Evolutionary conservation across 1,140 invertebrate species (phyloP).

Genomic region (Manduca sexta): DNA sequence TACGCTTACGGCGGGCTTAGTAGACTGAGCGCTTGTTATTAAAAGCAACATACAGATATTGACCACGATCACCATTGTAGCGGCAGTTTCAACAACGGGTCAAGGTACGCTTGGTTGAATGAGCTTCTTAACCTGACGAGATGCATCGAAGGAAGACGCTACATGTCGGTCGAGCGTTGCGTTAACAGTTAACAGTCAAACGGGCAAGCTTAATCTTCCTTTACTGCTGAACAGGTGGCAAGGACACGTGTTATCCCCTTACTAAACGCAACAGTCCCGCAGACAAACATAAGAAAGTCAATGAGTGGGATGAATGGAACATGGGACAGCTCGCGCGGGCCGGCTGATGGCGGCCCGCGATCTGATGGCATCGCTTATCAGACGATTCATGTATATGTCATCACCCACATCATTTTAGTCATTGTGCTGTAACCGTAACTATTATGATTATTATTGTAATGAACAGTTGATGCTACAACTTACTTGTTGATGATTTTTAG

Average conservation of each 20-base stretch:
- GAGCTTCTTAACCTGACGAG: constrained; percentile 27
- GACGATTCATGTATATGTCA: constrained; percentile 45
- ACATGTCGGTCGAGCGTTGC: neutral
- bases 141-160: constrained; percentile 23
- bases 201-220: constrained; percentile 12
- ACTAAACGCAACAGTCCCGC: neutral
- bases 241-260: constrained; percentile 19
- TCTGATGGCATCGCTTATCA: constrained; percentile 39
- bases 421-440: constrained; percentile 64
- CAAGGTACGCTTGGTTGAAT: constrained; percentile 42
- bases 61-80: constrained; percentile 21
- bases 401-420: constrained; percentile 58
- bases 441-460: constrained; percentile 45
- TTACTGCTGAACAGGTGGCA: constrained; percentile 25
- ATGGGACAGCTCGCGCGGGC: neutral
- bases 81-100: constrained; percentile 28
- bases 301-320: neutral
- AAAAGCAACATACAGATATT: constrained; percentile 20
- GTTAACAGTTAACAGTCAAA: too few species aligned
- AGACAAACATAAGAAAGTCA: neutral
- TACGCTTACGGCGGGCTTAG: constrained; percentile 37
- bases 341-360: constrained; percentile 1
- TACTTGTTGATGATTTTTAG: constrained; percentile 65
- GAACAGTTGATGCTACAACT: constrained; percentile 70
- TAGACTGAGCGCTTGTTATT: constrained; percentile 45